phyloP scores from a whole-genome alignment of 2,888 invertebrate species.

The Agonopterix subpropinquella region DNA sequence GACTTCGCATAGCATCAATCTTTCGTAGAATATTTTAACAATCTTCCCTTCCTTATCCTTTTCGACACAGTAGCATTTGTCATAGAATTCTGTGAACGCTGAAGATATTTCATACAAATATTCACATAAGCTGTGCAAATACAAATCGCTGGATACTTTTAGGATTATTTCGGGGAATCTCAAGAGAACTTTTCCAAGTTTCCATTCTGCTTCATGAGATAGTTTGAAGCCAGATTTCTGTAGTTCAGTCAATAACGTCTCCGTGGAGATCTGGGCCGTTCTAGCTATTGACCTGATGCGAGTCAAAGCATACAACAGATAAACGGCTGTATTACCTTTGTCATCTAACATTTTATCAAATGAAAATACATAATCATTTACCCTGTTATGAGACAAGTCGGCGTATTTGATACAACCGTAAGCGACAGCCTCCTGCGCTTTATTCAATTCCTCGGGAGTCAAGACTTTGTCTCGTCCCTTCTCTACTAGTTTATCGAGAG shows the following conservation, averaged over 20 bases:
- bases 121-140: conserved; percentile 93
- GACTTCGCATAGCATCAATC: conserved; percentile 94
- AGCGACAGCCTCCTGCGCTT: conserved; percentile 93
- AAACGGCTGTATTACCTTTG: conserved; percentile 98
- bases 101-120: conserved; percentile 96
- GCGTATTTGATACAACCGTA: conserved; percentile 99
- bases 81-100: conserved; percentile 97
- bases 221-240: conserved; percentile 79
- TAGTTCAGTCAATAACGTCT: conserved; percentile 77
- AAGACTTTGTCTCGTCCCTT: conserved; percentile 91
- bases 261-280: conserved; percentile 80
- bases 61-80: conserved; percentile 97
- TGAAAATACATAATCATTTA: conserved; percentile 97
- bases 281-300: conserved; percentile 94
- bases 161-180: conserved; percentile 92
- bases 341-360: conserved; percentile 99
- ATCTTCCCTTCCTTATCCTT: conserved; percentile 90
- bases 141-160: conserved; percentile 88
- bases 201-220: conserved; percentile 95
- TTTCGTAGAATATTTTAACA: conserved; percentile 87
- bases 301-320: conserved; percentile 95
- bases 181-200: conserved; percentile 90
- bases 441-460: conserved; percentile 84
- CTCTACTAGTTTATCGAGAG: conserved; percentile 88
- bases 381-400: conserved; percentile 94